A percentile compares a stretch with the other conserved stretches of the same genome.
Conservation (phyloP, 2,113 vertebrate species). For the Anhinga anhinga region DNA sequence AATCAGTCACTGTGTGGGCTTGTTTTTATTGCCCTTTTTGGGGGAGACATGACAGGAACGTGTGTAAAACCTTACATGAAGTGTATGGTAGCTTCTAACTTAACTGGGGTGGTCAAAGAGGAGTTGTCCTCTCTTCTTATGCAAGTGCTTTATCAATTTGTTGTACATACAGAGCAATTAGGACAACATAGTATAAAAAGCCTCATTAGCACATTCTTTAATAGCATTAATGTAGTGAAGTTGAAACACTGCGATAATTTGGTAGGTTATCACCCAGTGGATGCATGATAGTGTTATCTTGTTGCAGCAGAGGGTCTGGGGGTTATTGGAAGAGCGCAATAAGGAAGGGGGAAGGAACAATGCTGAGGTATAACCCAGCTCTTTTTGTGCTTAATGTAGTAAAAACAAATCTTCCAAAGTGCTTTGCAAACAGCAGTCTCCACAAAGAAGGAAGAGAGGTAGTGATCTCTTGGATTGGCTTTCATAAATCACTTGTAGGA, state of each 20-base stretch:
- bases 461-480: neutral
- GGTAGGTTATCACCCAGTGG: neutral
- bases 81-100: neutral
- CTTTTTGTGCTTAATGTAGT: neutral
- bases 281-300: neutral
- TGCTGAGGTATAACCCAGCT: neutral
- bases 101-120: neutral
- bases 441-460: neutral
- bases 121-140: neutral
- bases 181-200: neutral
- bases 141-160: no score
- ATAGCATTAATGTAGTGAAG: neutral
- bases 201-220: neutral
- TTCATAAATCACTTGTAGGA: neutral
- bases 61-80: neutral
- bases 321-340: rapidly evolving
- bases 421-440: neutral
- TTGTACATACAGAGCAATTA: neutral
- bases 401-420: neutral
- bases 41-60: neutral
- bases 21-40: neutral
- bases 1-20: neutral
- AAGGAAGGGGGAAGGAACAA: neutral
- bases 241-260: rapidly evolving
- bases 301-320: rapidly evolving